Conservation (phyloP, 2,888 invertebrate species). For the Yponomeuta sedellus region DNA sequence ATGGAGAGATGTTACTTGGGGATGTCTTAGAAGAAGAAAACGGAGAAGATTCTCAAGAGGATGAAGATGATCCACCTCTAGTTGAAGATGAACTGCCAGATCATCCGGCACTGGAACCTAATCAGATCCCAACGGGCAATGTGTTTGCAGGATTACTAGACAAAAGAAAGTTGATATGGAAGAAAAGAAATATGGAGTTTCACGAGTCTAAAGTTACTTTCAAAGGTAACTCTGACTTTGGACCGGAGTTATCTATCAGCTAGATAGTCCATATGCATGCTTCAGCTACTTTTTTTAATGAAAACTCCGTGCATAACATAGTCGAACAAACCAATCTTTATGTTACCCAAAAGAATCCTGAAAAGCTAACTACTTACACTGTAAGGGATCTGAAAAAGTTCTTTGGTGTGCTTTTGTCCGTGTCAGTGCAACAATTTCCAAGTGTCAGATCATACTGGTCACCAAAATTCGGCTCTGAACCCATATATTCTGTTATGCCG, state of each 20-base stretch:
- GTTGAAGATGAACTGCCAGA: no score
- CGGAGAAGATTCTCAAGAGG: neutral
- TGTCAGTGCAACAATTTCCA: slow-evolving; percentile 28
- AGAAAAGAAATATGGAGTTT: neutral
- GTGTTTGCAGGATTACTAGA: neutral
- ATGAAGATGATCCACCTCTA: no score
- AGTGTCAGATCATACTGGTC: slow-evolving; percentile 30
- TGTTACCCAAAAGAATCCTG: slow-evolving; percentile 4
- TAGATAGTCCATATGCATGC: no score
- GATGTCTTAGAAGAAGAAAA: slow-evolving; percentile 4
- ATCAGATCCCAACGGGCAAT: neutral
- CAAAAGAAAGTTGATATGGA: slow-evolving; percentile 4
- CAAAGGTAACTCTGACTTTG: slow-evolving; percentile 4
- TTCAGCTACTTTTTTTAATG: no score
- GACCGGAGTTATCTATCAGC: neutral
- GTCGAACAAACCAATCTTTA: slow-evolving; percentile 1
- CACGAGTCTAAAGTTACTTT: slow-evolving; percentile 1
- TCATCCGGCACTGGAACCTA: neutral
- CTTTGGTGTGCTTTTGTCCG: slow-evolving; percentile 28
- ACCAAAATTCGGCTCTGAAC: slow-evolving; percentile 27
- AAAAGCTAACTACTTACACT: slow-evolving; percentile 6
- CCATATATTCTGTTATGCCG: slow-evolving; percentile 28
- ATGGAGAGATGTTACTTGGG: neutral
- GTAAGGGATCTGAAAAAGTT: slow-evolving; percentile 22
- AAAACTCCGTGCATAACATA: neutral